Evolutionary conservation across 2,797 vertebrate genomes (phyloP), one percentile per base, ranked within the genome.

Genomic region (Myioborus miniatus): DNA sequence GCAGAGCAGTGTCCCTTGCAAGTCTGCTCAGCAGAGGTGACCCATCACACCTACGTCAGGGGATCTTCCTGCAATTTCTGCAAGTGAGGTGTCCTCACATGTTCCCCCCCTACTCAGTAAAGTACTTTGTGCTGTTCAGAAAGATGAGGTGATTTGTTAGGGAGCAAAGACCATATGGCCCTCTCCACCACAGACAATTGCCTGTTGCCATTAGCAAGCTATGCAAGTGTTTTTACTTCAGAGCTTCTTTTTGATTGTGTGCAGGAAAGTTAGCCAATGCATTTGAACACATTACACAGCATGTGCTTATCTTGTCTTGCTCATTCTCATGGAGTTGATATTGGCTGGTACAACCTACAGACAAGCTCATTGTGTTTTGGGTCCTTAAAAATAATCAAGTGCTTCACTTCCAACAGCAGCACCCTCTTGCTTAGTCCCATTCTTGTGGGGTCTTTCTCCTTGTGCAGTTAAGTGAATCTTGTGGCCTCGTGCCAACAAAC

Each of bases 321-420:
- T 59, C 37, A 8, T 74, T 90, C 56, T 60, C 30, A 5, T 15
- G 15, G 36, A 82, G 11, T 22, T 41, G 63, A 39, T 56, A 27
- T 8, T 29, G 30, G 15, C 46, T 71, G 37, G 24, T 60, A 27
- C 10, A 63, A 29, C 37, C 58, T 69, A 27, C 2, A 8, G 63
- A 47, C 50, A 65, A 78, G 10, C 1, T 2, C 15, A 11, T 8
- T 11, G 3, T 0, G 27, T 37, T 94, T 67, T 1, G 2, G 41
- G 10, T 29, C 7, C 47, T 71, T 76, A 30, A 71, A 41, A 8
- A 65, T 50, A 86, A 65, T 16, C 4, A 60, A 36, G 9, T 8
- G 20, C 46, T 91, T 58, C n/a, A 23, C 6, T 89, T 79, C 15
- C 55, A 76, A 29, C 16, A 74, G 50, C 36, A 81, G 26, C 21